Evolutionary conservation across 2,113 vertebrate species (phyloP).

Genomic region (Ursus arctos): DNA sequence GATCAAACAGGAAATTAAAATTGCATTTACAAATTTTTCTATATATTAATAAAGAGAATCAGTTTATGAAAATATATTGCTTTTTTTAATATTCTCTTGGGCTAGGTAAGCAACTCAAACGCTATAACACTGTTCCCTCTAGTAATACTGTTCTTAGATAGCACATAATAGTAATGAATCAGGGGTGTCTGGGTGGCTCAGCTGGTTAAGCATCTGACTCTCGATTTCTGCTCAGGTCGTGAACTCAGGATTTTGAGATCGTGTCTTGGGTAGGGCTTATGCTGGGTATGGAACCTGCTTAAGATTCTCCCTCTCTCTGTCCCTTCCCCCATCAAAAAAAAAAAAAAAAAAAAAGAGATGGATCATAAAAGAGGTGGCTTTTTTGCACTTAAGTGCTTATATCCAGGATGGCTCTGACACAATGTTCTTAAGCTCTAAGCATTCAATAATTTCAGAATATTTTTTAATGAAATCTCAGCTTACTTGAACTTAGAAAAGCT

Average conservation of each 20-base stretch:
- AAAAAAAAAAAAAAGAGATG: no score
- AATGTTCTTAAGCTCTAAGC: neutral
- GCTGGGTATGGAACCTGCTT: neutral
- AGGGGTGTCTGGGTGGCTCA: neutral
- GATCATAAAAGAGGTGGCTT: neutral
- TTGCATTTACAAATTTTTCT: neutral
- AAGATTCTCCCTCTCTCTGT: neutral
- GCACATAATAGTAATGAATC: neutral
- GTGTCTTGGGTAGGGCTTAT: neutral
- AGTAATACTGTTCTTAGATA: neutral
- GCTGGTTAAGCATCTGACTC: neutral
- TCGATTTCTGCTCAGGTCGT: neutral
- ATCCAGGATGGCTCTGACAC: neutral
- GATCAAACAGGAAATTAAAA: neutral
- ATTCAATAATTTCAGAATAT: neutral
- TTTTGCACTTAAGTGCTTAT: neutral
- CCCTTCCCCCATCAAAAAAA: no score
- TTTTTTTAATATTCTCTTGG: neutral
- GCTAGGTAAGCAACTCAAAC: neutral
- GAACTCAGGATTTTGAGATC: neutral
- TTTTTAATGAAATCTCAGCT: neutral
- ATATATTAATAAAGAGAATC: neutral
- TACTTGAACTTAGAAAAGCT: neutral
- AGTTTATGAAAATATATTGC: constrained; percentile 10
- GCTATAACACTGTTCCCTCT: neutral